phyloP scores from a whole-genome alignment of 2,113 vertebrate species.

The Hirundichthys speculiger region DNA sequence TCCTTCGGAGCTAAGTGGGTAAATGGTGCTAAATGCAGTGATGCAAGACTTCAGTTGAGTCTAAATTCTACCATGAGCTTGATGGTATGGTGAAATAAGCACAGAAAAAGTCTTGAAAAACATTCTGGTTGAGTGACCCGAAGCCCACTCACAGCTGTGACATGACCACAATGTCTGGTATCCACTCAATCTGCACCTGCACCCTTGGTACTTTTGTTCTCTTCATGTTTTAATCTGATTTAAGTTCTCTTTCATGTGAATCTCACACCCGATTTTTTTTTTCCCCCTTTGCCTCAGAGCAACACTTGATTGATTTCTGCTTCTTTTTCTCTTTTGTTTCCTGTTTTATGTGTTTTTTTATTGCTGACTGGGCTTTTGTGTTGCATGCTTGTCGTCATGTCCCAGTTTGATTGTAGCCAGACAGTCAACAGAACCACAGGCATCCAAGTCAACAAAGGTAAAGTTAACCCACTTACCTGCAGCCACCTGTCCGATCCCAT shows the following conservation, averaged over 20 bases:
- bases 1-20: constrained; percentile 48
- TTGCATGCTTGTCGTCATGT: constrained; percentile 78
- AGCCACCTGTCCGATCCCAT: constrained; percentile 36
- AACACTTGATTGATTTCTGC: constrained; percentile 57
- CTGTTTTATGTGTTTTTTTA: constrained; percentile 48
- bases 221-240: constrained; percentile 41
- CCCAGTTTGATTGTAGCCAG: constrained; percentile 83
- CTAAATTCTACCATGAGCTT: constrained; percentile 26
- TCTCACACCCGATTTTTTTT: constrained; percentile 41
- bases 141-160: constrained; percentile 39
- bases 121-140: constrained; percentile 24
- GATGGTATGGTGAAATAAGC: constrained; percentile 22
- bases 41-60: constrained; percentile 34
- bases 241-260: constrained; percentile 38
- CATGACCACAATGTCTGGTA: constrained; percentile 47
- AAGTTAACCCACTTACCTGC: constrained; percentile 64
- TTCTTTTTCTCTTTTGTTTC: constrained; percentile 35
- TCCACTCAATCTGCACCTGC: constrained; percentile 62
- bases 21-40: constrained; percentile 53
- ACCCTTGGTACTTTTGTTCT: constrained; percentile 28
- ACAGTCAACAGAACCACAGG: constrained; percentile 76
- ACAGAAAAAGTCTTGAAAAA: constrained; percentile 15
- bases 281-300: constrained; percentile 45
- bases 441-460: constrained; percentile 80
- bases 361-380: constrained; percentile 66